These are phyloP conservation scores for Odocoileus virginianus DNA, from an alignment of 2,113 vertebrate genomes.

Conservation along the genomic window DNA sequence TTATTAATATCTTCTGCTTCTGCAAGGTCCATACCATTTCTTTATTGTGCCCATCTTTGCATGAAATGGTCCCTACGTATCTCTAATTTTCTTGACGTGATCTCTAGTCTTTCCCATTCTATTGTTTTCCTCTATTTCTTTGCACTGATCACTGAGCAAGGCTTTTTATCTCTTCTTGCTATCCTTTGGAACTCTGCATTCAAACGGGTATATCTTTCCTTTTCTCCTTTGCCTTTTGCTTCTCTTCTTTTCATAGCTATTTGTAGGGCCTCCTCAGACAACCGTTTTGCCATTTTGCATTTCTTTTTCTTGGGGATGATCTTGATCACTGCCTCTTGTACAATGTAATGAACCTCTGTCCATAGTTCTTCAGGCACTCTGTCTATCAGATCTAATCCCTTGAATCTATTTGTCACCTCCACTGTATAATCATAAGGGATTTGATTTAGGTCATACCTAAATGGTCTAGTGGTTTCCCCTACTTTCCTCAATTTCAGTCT, in stretches of 20 bases:
- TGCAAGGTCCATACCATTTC: neutral
- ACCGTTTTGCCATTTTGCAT: neutral
- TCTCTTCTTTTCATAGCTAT: neutral
- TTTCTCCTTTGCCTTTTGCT: neutral
- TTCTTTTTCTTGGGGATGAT: neutral
- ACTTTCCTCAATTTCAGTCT: neutral
- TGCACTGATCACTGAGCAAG: neutral
- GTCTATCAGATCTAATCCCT: neutral
- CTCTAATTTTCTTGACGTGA: neutral
- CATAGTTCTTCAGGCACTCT: neutral
- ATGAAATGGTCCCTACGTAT: neutral
- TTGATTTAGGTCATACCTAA: neutral
- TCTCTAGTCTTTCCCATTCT: neutral
- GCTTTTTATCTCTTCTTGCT: neutral
- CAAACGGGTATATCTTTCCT: neutral
- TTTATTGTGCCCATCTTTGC: neutral
- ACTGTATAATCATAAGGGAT: neutral
- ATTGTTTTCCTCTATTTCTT: neutral
- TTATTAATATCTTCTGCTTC: neutral
- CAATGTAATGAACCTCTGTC: neutral
- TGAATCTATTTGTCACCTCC: neutral
- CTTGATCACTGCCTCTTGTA: neutral
- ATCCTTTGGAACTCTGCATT: neutral
- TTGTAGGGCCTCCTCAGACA: neutral
- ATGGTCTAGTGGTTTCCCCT: neutral